Evolutionary conservation across 2,888 invertebrate species (phyloP), one percentile per base, ranked within the genome.

Genomic region (Magallana nippona): DNA sequence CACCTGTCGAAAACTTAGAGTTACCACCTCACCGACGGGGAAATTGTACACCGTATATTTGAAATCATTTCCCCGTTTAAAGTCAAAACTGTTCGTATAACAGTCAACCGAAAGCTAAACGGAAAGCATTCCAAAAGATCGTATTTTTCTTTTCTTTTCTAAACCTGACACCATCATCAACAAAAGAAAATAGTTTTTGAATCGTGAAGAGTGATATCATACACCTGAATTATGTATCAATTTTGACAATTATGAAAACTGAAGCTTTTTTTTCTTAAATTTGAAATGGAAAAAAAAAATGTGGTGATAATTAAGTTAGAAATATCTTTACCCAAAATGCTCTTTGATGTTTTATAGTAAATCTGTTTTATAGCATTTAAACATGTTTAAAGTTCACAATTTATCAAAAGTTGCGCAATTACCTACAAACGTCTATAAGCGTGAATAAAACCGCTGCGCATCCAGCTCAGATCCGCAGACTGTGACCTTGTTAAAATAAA

Each of bases 401-500:
- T 71, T 22, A 71, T 71, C 32, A 71, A 71, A 71, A 71, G 71
- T 71, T 71, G 71, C 71, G 71, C 71, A 71, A 71, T 71, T 71
- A 71, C 27, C 11, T 27, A 71, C 71, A 27, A 5, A 71, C 32
- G 10, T 22, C 10, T 71, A 27, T 71, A 27, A 15, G 71, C 1
- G 71, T 71, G 71, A 71, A 71, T 71, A 15, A 71, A 71, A 27
- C 71, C 60, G n/a, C 60, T 60, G 60, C 60, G 19, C 19, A 17
- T 60, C 19, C 27, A 19, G 22, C 27, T 71, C 10, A 71, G 71
- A 71, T 71, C 71, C 71, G 71, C 27, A 71, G 71, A 71, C 71
- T 71, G 71, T 71, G 71, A 71, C 22, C 71, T 71, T 71, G 22
- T 71, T 71, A 71, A 71, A 71, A 71, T 71, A 71, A 71, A 71